Percentiles rank a stretch among this genome's conserved stretches.
These are phyloP conservation scores for Mesitornis unicolor DNA, from an alignment of 2,113 vertebrate genomes.

Conservation along the genomic window DNA sequence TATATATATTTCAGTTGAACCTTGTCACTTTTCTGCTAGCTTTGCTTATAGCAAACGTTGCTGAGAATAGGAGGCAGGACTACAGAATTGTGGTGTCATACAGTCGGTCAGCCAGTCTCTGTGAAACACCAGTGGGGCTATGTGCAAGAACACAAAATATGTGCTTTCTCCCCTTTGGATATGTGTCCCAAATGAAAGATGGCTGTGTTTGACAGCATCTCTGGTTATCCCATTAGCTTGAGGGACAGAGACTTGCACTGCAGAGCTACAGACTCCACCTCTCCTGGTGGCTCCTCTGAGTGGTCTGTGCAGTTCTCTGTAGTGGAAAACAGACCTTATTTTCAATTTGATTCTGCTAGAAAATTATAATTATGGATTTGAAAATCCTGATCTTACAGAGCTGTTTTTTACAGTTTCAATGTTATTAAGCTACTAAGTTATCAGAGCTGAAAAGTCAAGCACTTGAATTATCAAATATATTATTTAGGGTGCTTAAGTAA, in stretches of 20 bases:
- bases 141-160: background rate
- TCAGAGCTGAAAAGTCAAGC: background rate
- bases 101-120: background rate
- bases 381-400: background rate
- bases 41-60: background rate
- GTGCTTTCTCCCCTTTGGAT: background rate
- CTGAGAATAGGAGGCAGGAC: background rate
- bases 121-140: background rate
- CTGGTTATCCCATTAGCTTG: background rate
- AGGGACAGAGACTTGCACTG: background rate
- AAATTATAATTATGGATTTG: background rate
- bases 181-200: background rate
- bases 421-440: background rate
- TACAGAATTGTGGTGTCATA: fast-evolving
- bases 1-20: background rate
- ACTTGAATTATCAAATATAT: background rate
- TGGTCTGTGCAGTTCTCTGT: background rate
- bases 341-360: background rate
- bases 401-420: background rate
- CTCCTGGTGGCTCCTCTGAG: background rate
- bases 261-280: background rate
- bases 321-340: background rate
- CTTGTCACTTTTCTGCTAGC: background rate
- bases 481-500: background rate
- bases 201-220: background rate